Base-by-base conservation (phyloP, 2,888 invertebrate species). In the Leptopilina drosophilae region DNA sequence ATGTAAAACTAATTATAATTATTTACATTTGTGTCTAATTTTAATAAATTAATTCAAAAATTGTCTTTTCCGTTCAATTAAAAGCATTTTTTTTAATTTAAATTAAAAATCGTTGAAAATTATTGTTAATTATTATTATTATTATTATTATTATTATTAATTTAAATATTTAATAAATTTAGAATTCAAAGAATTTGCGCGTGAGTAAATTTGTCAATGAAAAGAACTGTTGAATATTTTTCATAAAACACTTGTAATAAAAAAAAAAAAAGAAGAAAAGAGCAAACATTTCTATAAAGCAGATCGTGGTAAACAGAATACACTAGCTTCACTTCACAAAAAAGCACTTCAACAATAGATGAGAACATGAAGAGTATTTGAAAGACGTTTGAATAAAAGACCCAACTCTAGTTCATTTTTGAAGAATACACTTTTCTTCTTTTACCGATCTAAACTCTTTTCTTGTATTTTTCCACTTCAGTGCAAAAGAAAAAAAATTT, bases 281-380 rank as follows among this genome's bases (percentile, higher is more conserved):
- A 20, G 20, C 2, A 64, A 64, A 64, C 20, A 1, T 33, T 20
- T 40, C 6, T 40, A 64, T 64, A 64, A 40, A 64, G 33, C 12
- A 14, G 14, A 64, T 14, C 64, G 15, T 64, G 64, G 12, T 14
- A 64, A 40, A 20, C 64, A 64, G 15, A 62, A 15, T 15, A 9
- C 9, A 64, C 64, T 15, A 64, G 26, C 20, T 64, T 26, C 20
- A 12, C n/a, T 59, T 59, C 59, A 59, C 59, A 15, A 33, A 62
- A 62, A 62, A 15, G 62, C 62, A 40, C 12, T 26, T 33, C 64
- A 64, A 64, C 64, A 64, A 64, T 64, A 14, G 33, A 64, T 64
- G 26, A 64, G 20, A 26, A 20, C 26, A 64, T 64, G 64, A 64
- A 40, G 40, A 64, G 64, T 64, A 26, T 64, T 64, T 20, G 64